Evolutionary conservation across 2,888 invertebrate genomes (phyloP).

Genomic region (Drosophila barbarae): DNA sequence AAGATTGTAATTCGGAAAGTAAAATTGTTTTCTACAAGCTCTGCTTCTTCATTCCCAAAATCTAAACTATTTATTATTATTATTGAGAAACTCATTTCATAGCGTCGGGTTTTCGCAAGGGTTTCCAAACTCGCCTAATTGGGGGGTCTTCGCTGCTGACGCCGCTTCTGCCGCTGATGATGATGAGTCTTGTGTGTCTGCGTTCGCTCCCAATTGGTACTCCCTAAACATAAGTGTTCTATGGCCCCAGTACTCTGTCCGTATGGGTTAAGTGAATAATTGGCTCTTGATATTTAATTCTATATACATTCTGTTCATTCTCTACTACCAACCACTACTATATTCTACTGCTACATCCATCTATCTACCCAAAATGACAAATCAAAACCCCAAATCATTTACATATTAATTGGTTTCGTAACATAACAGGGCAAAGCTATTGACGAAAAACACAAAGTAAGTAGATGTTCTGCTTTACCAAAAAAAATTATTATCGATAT

Average conservation of each 20-base stretch:
- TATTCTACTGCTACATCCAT: conserved; percentile 36
- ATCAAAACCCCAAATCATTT: conserved; percentile 49
- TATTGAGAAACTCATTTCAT: conserved; percentile 24
- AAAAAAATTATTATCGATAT: conserved; percentile 17
- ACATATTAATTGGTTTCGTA: conserved; percentile 49
- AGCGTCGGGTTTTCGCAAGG: conserved; percentile 16
- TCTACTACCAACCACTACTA: conserved; percentile 56
- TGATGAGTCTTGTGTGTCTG: conserved; percentile 53
- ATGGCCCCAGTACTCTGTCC: conserved; percentile 31
- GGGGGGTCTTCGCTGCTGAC: conserved; percentile 24
- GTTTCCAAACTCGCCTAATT: conserved; percentile 12
- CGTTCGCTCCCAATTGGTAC: conserved; percentile 59
- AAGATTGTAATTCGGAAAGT: too few species aligned
- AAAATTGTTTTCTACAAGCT: too few species aligned
- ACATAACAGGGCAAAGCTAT: conserved; percentile 75
- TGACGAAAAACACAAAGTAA: conserved; percentile 77
- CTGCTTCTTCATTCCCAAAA: background rate
- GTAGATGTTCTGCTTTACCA: conserved; percentile 57
- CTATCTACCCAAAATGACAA: conserved; percentile 39
- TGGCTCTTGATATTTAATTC: conserved; percentile 54
- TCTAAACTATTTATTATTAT: background rate
- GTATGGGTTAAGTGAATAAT: conserved; percentile 52
- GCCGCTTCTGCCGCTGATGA: conserved; percentile 33
- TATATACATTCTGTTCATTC: conserved; percentile 53
- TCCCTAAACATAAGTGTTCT: conserved; percentile 37